Percentiles rank a stretch among this genome's conserved stretches.
These are phyloP conservation scores for Scolopax bukidnonensis DNA, from an alignment of 2,797 vertebrate genomes.

Conservation along the genomic window DNA sequence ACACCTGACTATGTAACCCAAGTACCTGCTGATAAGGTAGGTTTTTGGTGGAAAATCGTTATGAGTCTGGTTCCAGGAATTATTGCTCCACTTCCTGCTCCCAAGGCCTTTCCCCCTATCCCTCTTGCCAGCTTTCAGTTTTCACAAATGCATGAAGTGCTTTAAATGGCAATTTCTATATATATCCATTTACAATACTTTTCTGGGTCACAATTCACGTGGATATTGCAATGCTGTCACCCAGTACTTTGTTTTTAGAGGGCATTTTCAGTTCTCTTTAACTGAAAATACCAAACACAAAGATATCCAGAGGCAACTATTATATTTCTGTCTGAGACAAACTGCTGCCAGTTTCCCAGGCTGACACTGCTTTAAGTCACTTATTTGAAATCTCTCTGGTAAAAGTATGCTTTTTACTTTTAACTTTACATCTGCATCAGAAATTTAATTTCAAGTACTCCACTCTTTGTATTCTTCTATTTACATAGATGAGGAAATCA, in stretches of 20 bases:
- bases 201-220: neutral
- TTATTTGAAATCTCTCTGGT: neutral
- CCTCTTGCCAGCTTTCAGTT: neutral
- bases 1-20: neutral
- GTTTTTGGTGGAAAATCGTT: neutral
- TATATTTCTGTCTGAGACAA: neutral
- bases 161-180: neutral
- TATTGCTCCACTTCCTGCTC: neutral
- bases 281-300: neutral
- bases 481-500: neutral
- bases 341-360: neutral
- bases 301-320: neutral
- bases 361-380: neutral
- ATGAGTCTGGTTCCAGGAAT: neutral
- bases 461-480: neutral
- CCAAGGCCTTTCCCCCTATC: neutral
- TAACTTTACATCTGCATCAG: neutral
- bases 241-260: neutral
- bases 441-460: neutral
- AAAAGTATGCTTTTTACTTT: neutral
- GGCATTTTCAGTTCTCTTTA: neutral
- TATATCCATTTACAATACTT: neutral
- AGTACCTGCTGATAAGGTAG: neutral
- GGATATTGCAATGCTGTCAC: neutral
- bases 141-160: neutral